Conservation (phyloP, 1,140 invertebrate genomes). For the Achroia grisella region DNA sequence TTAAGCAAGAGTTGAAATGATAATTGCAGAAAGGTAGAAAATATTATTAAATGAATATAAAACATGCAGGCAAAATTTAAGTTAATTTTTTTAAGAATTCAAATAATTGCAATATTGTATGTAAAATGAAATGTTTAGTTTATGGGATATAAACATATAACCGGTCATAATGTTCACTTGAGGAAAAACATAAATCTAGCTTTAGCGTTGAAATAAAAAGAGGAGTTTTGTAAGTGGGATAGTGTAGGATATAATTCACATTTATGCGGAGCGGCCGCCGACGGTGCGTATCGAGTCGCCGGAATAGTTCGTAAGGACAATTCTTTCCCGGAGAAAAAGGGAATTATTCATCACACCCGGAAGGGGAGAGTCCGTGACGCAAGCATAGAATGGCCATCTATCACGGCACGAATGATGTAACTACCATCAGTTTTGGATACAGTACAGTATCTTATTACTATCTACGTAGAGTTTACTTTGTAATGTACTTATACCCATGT, state of each 20-base stretch:
- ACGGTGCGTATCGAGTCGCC: slow-evolving; percentile 63
- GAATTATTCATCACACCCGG: slow-evolving; percentile 73
- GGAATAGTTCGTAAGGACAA: slow-evolving; percentile 65
- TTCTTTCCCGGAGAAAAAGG: slow-evolving; percentile 65
- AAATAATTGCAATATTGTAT: too few relatives aligned
- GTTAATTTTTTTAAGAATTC: too few relatives aligned
- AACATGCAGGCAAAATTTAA: too few relatives aligned
- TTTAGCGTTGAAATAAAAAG: slow-evolving; percentile 61
- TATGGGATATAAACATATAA: slow-evolving; percentile 25
- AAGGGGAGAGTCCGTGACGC: slow-evolving; percentile 71
- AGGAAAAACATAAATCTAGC: slow-evolving; percentile 53
- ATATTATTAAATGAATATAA: too few relatives aligned
- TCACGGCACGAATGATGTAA: slow-evolving; percentile 30
- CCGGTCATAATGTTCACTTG: slow-evolving; percentile 39
- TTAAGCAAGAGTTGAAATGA: too few relatives aligned
- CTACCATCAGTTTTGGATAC: not conserved
- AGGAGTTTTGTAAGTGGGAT: slow-evolving; percentile 55
- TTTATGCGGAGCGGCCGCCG: slow-evolving; percentile 58
- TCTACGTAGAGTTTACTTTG: slow-evolving; percentile 22
- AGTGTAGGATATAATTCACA: slow-evolving; percentile 63
- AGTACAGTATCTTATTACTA: slow-evolving; percentile 12
- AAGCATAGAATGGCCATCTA: slow-evolving; percentile 66
- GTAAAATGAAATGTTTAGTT: too few relatives aligned
- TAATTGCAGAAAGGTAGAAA: too few relatives aligned
- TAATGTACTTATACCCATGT: not conserved